A percentile compares a stretch with the other conserved stretches of the same genome.
phyloP scores from a whole-genome alignment of 2,888 invertebrate genomes.

The Mythimna loreyi region DNA sequence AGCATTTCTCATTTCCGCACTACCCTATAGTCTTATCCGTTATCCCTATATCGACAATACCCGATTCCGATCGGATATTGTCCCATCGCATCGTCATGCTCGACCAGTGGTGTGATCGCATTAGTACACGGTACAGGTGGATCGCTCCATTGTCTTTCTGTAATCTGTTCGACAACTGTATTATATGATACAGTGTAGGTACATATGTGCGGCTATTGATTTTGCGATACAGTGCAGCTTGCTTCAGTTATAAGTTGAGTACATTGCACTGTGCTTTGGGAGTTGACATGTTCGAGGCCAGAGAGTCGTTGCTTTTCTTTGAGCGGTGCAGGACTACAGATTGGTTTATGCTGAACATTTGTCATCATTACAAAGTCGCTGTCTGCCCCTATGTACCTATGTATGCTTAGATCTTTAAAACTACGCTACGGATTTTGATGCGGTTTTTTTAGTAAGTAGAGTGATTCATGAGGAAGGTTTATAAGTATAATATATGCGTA shows the following conservation, averaged over 20 bases:
- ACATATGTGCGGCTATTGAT: conserved; percentile 24
- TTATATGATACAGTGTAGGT: not conserved
- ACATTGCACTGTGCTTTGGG: conserved; percentile 43
- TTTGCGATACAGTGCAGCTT: not conserved
- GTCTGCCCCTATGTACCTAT: too few species aligned
- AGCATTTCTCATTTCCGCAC: not conserved
- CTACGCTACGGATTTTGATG: too few species aligned
- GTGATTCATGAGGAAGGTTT: too few species aligned
- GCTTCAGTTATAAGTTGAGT: conserved; percentile 29
- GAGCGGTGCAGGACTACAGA: not conserved
- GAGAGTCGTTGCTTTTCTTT: conserved; percentile 27
- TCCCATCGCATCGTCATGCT: conserved; percentile 21
- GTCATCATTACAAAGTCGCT: too few species aligned
- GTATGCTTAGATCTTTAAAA: too few species aligned
- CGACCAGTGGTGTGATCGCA: conserved; percentile 18
- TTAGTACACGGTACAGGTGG: conserved; percentile 38
- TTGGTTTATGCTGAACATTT: too few species aligned
- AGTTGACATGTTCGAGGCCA: conserved; percentile 35
- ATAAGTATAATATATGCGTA: too few species aligned
- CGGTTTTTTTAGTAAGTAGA: too few species aligned
- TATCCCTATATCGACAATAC: not conserved
- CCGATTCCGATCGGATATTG: conserved; percentile 42
- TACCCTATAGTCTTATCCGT: not conserved
- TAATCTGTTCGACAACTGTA: conserved; percentile 13
- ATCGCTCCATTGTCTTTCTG: conserved; percentile 25